These are phyloP conservation scores for Syngnathus typhle DNA, from an alignment of 2,113 vertebrate genomes.

Conservation along the genomic window DNA sequence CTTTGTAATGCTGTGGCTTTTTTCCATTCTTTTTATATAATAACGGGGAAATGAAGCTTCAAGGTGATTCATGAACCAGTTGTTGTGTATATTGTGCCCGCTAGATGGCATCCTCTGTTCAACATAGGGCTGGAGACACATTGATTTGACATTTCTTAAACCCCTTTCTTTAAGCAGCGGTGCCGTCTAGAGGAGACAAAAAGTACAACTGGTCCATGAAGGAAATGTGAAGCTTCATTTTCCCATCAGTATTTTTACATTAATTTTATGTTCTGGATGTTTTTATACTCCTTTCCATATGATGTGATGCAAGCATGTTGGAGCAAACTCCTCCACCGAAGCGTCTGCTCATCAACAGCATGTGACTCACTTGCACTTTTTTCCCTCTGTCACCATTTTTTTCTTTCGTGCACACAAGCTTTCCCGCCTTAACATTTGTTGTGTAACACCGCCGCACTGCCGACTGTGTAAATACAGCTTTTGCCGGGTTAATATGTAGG, in stretches of 20 bases:
- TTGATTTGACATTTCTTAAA: no score
- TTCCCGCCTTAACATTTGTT: conserved; percentile 26
- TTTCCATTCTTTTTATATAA: neutral
- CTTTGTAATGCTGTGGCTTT: neutral
- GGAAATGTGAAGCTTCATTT: no score
- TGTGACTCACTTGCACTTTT: conserved; percentile 30
- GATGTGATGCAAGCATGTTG: neutral
- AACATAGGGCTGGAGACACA: no score
- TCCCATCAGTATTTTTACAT: neutral
- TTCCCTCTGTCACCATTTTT: conserved; percentile 29
- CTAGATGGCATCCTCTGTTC: no score
- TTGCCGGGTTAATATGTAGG: conserved; percentile 12
- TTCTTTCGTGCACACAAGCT: neutral
- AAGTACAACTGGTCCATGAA: no score
- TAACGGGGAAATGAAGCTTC: no score
- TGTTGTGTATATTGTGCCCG: no score
- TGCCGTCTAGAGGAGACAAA: no score
- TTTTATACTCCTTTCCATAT: neutral
- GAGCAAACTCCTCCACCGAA: conserved; percentile 25
- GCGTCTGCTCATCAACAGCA: conserved; percentile 14
- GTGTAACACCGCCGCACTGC: conserved; percentile 18
- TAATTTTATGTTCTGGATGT: neutral
- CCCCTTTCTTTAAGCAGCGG: no score
- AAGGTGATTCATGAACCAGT: no score
- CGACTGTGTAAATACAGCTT: conserved; percentile 28